A percentile compares a stretch with the other conserved stretches of the same genome.
These are phyloP conservation scores for Hepsetus odoe DNA, from an alignment of 2,113 vertebrate genomes.

Conservation along the genomic window DNA sequence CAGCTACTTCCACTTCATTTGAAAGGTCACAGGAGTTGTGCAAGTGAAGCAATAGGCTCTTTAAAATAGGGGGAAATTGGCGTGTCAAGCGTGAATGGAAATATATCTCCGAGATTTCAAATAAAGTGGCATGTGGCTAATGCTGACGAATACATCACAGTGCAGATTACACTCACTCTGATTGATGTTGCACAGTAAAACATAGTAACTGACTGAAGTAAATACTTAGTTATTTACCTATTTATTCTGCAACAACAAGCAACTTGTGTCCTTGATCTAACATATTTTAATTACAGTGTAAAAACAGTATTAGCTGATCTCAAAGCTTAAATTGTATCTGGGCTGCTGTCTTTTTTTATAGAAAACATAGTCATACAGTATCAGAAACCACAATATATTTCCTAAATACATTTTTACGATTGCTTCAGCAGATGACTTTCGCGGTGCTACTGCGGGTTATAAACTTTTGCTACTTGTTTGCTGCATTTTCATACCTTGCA, in stretches of 20 bases:
- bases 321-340: no score
- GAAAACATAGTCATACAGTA: no score
- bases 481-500: background rate
- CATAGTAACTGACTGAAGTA: background rate
- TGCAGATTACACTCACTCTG: background rate
- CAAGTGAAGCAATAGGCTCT: conserved; percentile 6
- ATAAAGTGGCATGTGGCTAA: background rate
- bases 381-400: no score
- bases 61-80: background rate
- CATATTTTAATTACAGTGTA: no score
- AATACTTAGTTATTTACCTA: background rate
- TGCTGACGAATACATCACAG: conserved; percentile 3
- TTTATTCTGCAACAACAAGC: background rate
- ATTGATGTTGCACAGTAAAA: background rate
- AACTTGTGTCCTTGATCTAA: no score
- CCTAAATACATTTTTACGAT: no score
- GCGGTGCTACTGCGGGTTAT: background rate
- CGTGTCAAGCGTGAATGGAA: conserved; percentile 12
- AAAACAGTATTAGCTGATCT: no score
- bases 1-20: conserved; percentile 40
- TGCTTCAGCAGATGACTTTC: no score
- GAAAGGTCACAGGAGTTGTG: conserved; percentile 36
- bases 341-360: no score
- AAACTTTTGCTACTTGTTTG: background rate
- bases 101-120: conserved; percentile 36